Conservation (phyloP, 2,797 vertebrate genomes). For the Phoeniculus purpureus region DNA sequence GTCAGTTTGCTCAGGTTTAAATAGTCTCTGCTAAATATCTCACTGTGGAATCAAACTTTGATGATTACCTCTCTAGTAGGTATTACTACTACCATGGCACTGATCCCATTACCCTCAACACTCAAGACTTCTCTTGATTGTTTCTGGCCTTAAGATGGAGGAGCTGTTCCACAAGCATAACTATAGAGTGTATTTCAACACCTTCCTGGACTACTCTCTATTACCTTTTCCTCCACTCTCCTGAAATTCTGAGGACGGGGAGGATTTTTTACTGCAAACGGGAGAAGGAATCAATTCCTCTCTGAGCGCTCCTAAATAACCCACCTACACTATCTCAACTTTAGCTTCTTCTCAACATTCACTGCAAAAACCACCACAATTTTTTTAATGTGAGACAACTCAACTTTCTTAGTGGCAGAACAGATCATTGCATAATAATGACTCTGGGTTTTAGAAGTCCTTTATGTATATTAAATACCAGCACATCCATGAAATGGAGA, state of each 20-base stretch:
- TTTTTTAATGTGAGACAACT: neutral
- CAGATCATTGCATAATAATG: neutral
- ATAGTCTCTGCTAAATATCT: neutral
- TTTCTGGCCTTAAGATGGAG: neutral
- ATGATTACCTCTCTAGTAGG: neutral
- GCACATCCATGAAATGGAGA: neutral
- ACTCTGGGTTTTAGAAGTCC: neutral
- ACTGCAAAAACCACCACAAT: neutral
- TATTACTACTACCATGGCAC: neutral
- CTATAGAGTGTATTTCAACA: neutral
- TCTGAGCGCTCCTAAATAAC: neutral
- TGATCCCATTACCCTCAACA: neutral
- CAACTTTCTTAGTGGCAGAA: neutral
- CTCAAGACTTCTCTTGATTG: fast-evolving
- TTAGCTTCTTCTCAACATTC: neutral
- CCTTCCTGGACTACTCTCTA: neutral
- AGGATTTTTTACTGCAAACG: neutral
- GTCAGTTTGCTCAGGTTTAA: neutral
- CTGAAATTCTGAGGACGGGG: neutral
- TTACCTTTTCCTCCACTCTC: neutral
- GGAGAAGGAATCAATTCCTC: neutral
- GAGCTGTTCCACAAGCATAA: neutral
- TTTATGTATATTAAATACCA: neutral
- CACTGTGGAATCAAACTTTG: neutral
- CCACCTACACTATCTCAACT: neutral